A percentile compares a stretch with the other conserved stretches of the same genome.
These are phyloP conservation scores for Vicugna pacos DNA, from an alignment of 2,113 vertebrate genomes.

Conservation along the genomic window DNA sequence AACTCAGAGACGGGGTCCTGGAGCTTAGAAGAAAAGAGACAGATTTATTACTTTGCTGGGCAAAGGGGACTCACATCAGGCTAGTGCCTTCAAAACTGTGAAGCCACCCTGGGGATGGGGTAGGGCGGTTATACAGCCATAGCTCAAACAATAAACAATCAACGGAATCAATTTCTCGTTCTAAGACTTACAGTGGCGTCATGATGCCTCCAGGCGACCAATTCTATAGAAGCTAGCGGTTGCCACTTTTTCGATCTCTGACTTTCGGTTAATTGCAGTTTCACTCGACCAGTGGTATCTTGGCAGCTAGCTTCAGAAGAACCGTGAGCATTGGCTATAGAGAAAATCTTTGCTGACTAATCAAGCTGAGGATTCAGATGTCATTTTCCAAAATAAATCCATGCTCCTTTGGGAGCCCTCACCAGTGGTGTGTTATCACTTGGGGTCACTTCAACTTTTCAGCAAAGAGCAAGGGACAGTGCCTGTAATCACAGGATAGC, in stretches of 20 bases:
- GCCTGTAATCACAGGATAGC: slow-evolving; percentile 4
- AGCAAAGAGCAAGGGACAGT: slow-evolving; percentile 37
- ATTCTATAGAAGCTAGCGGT: too few relatives aligned
- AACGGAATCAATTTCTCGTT: too few relatives aligned
- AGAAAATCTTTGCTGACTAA: slow-evolving; percentile 9
- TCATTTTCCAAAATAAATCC: background rate
- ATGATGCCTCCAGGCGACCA: too few relatives aligned
- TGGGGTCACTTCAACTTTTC: slow-evolving; percentile 62
- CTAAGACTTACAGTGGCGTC: too few relatives aligned
- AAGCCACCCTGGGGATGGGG: too few relatives aligned
- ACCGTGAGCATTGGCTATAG: background rate
- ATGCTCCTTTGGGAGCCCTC: background rate
- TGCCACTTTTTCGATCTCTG: background rate
- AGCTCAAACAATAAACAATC: too few relatives aligned
- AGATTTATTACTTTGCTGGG: too few relatives aligned
- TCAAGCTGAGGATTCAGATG: slow-evolving; percentile 26
- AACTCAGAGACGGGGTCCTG: too few relatives aligned
- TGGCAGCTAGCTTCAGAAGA: background rate
- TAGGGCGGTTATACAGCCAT: too few relatives aligned
- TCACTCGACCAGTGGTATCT: background rate
- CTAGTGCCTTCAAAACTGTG: too few relatives aligned
- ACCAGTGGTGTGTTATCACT: background rate
- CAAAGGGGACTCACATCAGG: too few relatives aligned
- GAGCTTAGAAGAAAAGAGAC: too few relatives aligned
- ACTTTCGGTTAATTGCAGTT: background rate